Percentiles rank a stretch among this genome's conserved stretches.
Evolutionary conservation across 2,113 vertebrate genomes (phyloP).

Genomic region (Pyxicephalus adspersus): DNA sequence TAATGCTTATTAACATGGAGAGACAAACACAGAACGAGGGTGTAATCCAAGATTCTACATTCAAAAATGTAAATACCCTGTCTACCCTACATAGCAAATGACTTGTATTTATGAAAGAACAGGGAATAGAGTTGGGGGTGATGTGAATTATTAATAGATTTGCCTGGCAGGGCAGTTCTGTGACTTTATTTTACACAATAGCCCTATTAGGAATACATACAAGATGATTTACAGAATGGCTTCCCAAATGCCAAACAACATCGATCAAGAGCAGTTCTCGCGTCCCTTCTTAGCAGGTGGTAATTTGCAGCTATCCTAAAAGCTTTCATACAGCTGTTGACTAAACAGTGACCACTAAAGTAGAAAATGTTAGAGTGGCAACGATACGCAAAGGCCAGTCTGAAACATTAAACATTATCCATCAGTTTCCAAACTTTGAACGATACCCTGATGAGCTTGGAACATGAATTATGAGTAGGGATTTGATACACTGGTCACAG

Average conservation of each 20-base stretch:
- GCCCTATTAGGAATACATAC: slow-evolving; percentile 30
- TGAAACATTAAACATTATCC: background rate
- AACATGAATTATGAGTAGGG: background rate
- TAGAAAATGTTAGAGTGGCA: background rate
- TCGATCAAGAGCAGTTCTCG: slow-evolving; percentile 27
- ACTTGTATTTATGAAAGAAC: slow-evolving; percentile 43
- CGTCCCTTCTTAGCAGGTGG: slow-evolving; percentile 28
- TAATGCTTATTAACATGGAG: slow-evolving; percentile 23
- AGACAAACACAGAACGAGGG: slow-evolving; percentile 18
- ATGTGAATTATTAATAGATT: slow-evolving; percentile 57
- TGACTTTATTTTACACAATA: slow-evolving; percentile 7
- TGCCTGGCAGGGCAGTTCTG: slow-evolving; percentile 51
- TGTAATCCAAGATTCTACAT: background rate
- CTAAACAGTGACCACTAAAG: slow-evolving; percentile 21
- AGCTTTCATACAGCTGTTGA: slow-evolving; percentile 19
- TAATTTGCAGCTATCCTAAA: slow-evolving; percentile 19
- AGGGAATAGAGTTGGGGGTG: slow-evolving; percentile 65
- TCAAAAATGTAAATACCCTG: slow-evolving; percentile 22
- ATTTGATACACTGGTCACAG: background rate
- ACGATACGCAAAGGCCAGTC: background rate
- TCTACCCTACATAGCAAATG: slow-evolving; percentile 21
- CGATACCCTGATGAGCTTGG: background rate
- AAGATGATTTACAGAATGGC: slow-evolving; percentile 37
- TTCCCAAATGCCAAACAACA: slow-evolving; percentile 38
- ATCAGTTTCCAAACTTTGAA: background rate